A percentile compares a stretch with the other conserved stretches of the same genome.
These are phyloP conservation scores for Aporophyla lueneburgensis DNA, from an alignment of 2,888 invertebrate species.

Conservation along the genomic window DNA sequence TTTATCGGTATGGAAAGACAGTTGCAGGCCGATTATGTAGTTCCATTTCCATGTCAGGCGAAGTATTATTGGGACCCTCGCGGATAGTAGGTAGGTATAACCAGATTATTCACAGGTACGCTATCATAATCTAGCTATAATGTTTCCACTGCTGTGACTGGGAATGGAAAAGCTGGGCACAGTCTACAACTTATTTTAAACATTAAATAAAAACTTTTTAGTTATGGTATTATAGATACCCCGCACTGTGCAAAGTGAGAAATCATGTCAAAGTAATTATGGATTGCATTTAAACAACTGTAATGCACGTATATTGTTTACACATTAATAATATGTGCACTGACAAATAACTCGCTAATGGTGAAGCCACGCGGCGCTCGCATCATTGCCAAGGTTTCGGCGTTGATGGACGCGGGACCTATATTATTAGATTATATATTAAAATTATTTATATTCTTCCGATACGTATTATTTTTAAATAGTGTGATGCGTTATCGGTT, in stretches of 20 bases:
- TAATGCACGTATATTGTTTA: background rate
- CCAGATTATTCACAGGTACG: no score
- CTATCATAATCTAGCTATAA: background rate
- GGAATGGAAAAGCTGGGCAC: no score
- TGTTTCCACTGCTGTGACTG: background rate
- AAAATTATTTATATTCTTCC: slow-evolving; percentile 49
- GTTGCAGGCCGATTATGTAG: no score
- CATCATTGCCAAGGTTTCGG: slow-evolving; percentile 64
- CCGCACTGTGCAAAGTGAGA: no score
- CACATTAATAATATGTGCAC: background rate
- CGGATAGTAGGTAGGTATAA: no score
- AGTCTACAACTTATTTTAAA: no score
- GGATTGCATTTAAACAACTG: background rate
- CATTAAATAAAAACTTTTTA: no score
- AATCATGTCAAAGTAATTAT: background rate
- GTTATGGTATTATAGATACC: no score
- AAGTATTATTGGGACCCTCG: background rate
- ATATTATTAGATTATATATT: slow-evolving; percentile 38
- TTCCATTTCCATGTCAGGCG: background rate
- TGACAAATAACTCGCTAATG: slow-evolving; percentile 32
- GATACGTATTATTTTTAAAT: slow-evolving; percentile 46
- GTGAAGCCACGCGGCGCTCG: slow-evolving; percentile 40
- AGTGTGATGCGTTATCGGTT: background rate
- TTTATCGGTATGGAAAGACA: no score
- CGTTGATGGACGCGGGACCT: slow-evolving; percentile 58